Percentiles rank a stretch among this genome's conserved stretches.
phyloP scores from a whole-genome alignment of 1,140 invertebrate genomes.

The Musca vetustissima region DNA sequence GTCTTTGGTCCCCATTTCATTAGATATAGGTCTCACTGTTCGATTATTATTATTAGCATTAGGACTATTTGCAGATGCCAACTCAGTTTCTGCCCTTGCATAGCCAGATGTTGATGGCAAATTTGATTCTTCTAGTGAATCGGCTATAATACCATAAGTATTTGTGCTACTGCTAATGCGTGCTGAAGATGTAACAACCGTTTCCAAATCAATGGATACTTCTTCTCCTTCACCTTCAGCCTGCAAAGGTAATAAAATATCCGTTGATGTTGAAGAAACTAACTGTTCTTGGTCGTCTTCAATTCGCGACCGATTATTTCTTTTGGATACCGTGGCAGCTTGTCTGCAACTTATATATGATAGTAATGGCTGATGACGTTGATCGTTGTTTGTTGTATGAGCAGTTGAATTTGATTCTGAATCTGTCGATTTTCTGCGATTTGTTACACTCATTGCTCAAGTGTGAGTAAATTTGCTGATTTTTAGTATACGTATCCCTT shows the following conservation, averaged over 20 bases:
- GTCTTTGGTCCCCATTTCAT: slow-evolving; percentile 19
- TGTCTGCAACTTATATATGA: slow-evolving; percentile 13
- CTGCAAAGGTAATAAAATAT: slow-evolving; percentile 14
- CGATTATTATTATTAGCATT: too few relatives aligned
- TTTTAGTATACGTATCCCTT: too few relatives aligned
- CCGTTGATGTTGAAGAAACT: slow-evolving; percentile 29
- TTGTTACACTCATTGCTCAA: slow-evolving; percentile 52
- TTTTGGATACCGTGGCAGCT: neutral
- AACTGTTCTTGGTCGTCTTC: slow-evolving; percentile 28
- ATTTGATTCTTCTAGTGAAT: slow-evolving; percentile 18
- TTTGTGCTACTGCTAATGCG: slow-evolving; percentile 29
- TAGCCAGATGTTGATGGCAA: slow-evolving; percentile 27
- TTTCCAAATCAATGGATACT: slow-evolving; percentile 26
- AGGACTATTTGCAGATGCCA: too few relatives aligned
- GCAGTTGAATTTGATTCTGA: slow-evolving; percentile 1
- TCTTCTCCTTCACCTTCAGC: slow-evolving; percentile 23
- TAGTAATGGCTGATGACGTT: slow-evolving; percentile 6
- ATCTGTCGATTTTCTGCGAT: slow-evolving; percentile 31
- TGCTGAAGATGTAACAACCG: slow-evolving; percentile 31
- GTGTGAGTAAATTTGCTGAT: too few relatives aligned
- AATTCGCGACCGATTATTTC: neutral
- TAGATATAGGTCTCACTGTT: slow-evolving; percentile 29
- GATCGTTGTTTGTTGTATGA: neutral
- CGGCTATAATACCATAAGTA: slow-evolving; percentile 25
- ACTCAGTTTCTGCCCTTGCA: slow-evolving; percentile 9